Evolutionary conservation across 2,113 vertebrate species (phyloP).

Genomic region (Sminthopsis crassicaudata): DNA sequence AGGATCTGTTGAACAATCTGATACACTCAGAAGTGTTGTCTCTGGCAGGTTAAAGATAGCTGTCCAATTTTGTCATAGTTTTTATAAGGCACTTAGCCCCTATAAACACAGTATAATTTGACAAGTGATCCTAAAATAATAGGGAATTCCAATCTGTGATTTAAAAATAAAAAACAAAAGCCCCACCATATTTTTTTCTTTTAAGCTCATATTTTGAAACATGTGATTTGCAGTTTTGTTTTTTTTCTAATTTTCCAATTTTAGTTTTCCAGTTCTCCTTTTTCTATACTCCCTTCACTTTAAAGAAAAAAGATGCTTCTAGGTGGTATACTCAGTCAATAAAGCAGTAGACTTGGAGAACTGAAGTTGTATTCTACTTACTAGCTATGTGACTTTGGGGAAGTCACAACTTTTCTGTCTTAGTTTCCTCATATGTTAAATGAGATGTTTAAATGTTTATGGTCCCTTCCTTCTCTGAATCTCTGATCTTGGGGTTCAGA

Average conservation of each 20-base stretch:
- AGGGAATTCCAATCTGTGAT: conserved; percentile 37
- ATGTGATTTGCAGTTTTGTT: neutral
- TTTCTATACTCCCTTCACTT: neutral
- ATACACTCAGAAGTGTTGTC: neutral
- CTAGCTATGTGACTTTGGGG: neutral
- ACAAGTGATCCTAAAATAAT: neutral
- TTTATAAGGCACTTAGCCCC: neutral
- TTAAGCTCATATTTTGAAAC: neutral
- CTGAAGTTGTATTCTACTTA: neutral
- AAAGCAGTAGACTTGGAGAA: neutral
- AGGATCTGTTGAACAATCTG: neutral
- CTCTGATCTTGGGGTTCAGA: neutral
- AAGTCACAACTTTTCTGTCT: neutral
- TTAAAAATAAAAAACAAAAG: conserved; percentile 53
- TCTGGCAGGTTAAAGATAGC: neutral
- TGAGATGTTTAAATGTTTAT: neutral
- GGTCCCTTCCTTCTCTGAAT: neutral
- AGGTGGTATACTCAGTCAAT: neutral
- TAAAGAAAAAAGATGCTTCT: neutral
- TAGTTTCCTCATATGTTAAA: neutral
- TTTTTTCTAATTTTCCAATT: neutral
- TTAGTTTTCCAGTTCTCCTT: neutral
- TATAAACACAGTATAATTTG: neutral
- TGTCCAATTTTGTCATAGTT: neutral
- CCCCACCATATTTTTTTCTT: neutral